Base-by-base conservation (phyloP, 2,888 invertebrate genomes). In the Cordylochernes scorpioides region DNA sequence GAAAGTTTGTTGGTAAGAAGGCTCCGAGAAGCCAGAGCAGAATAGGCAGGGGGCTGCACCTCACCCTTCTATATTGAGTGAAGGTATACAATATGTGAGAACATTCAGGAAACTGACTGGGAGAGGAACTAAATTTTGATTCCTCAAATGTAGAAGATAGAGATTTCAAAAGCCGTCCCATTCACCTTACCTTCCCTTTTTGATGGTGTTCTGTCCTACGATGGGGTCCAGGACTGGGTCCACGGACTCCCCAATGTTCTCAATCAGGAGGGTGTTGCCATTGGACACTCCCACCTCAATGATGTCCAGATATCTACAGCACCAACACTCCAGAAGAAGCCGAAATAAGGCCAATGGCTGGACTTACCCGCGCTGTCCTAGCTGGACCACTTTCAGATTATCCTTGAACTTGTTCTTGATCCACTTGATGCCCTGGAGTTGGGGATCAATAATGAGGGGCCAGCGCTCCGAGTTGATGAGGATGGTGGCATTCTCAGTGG, bases 401-500 rank as follows among this genome's bases (percentile, higher is more conserved):
- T 74, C 72, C 1, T 74, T 78, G 49, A 80, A 86, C 50, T 75
- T 78, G 48, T 75, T 74, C 51, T 78, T 86, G 41, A 91, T 88
- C 91, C 91, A 91, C 52, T 88, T 88, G 3, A 86, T 69, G 8
- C 86, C 84, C 65, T 84, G 82, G 31, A 91, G 60, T 67, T 82
- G 49, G 1, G 88, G 88, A 60, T 91, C 88, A 45, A 91, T 88
- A 75, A 91, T 84, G 24, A 91, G 58, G 0, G 91, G 86, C 88
- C 88, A 91, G 29, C 88, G 64, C 51, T 82, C 86, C 5, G 84
- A 84, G 49, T 73, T 84, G 1, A 75, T 71, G 24, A 91, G 59
- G 47, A 91, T 86, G 0, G 86, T 84, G 3, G 88, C 88, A 53
- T 91, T 91, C 57, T 91, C 88, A 24, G 82, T 82, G 3, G 88